These are phyloP conservation scores for Gopherus evgoodei DNA, from an alignment of 2,113 vertebrate species.

Conservation along the genomic window DNA sequence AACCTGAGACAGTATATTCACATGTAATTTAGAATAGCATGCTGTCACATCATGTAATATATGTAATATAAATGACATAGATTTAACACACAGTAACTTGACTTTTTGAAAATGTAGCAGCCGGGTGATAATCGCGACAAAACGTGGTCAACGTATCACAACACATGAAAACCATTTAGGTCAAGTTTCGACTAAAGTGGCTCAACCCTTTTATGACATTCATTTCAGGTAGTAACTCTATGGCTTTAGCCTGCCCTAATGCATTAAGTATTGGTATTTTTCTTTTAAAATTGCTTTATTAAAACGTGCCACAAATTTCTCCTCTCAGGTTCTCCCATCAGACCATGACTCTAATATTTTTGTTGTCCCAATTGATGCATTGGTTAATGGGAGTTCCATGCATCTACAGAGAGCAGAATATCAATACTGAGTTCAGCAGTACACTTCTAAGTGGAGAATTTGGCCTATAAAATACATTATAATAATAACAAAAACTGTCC, in stretches of 20 bases:
- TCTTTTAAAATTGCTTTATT: neutral
- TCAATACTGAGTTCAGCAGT: neutral
- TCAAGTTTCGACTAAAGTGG: neutral
- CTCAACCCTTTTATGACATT: neutral
- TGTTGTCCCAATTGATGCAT: neutral
- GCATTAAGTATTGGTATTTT: neutral
- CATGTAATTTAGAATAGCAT: neutral
- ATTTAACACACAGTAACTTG: accelerated
- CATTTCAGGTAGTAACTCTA: neutral
- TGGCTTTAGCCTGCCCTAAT: neutral
- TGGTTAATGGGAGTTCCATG: neutral
- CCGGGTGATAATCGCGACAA: neutral
- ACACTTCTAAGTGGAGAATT: neutral
- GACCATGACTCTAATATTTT: neutral
- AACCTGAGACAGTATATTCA: neutral
- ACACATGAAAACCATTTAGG: neutral
- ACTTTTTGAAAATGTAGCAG: neutral
- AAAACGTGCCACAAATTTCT: neutral
- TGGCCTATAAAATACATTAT: neutral
- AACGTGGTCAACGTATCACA: neutral
- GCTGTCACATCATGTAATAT: neutral
- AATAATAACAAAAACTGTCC: neutral
- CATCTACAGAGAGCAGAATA: neutral
- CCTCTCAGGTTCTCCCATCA: neutral
- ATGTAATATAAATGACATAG: neutral